Evolutionary conservation across 2,888 invertebrate species (phyloP).

Genomic region (Campoplex nolae): DNA sequence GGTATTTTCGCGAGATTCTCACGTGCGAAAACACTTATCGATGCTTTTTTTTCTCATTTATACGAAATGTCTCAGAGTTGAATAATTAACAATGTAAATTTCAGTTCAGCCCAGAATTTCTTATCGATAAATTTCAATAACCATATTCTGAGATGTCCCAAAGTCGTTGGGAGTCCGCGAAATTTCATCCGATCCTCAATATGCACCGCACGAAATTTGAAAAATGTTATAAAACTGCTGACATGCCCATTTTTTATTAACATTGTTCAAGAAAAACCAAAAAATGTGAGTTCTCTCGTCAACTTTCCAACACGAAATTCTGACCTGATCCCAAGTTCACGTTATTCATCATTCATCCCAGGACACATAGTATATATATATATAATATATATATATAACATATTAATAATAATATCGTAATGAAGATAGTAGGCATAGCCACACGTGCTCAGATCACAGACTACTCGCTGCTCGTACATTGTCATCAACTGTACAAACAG

Average conservation of each 20-base stretch:
- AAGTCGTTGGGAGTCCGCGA: not conserved
- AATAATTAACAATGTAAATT: not conserved
- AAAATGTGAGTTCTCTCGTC: too few relatives aligned
- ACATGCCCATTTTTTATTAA: not conserved
- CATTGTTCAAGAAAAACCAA: too few relatives aligned
- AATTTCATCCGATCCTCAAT: not conserved
- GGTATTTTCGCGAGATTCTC: constrained; percentile 68
- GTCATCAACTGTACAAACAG: constrained; percentile 78
- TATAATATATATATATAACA: constrained; percentile 76
- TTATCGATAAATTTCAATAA: not conserved
- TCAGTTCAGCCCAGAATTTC: not conserved
- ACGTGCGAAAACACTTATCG: constrained; percentile 31
- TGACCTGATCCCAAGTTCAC: not conserved
- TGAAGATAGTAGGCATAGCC: constrained; percentile 84
- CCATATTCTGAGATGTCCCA: not conserved
- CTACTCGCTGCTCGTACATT: constrained; percentile 82
- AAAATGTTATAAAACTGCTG: not conserved
- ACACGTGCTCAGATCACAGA: constrained; percentile 84
- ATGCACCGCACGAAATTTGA: not conserved
- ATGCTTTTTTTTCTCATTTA: constrained; percentile 50
- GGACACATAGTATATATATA: constrained; percentile 3
- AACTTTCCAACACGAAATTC: not conserved
- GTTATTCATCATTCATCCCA: not conserved
- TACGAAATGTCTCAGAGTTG: not conserved
- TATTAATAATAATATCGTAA: constrained; percentile 81